A percentile compares a stretch with the other conserved stretches of the same genome.
Evolutionary conservation across 2,113 vertebrate genomes (phyloP).

Genomic region (Thryonomys swinderianus): DNA sequence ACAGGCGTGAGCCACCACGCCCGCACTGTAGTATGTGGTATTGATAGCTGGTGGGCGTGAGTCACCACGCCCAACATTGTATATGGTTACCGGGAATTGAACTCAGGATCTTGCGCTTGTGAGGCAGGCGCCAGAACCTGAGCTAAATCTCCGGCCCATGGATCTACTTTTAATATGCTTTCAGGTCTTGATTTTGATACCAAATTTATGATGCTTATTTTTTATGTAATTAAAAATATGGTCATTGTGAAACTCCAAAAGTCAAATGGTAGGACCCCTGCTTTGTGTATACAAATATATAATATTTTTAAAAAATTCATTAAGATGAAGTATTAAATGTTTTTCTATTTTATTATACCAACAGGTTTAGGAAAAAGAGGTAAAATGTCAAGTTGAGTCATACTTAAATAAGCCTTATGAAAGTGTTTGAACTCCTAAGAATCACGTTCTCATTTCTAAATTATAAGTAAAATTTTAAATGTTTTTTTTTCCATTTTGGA

Average conservation of each 20-base stretch:
- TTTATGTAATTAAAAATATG: neutral
- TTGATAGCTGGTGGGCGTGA: too few relatives aligned
- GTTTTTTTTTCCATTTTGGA: neutral
- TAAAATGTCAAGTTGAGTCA: neutral
- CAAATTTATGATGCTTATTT: neutral
- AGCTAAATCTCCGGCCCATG: too few relatives aligned
- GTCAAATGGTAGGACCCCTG: neutral
- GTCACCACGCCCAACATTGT: too few relatives aligned
- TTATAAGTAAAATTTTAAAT: neutral
- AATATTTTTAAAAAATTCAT: neutral
- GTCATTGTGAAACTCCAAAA: neutral
- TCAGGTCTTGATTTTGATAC: constrained; percentile 26
- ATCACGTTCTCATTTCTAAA: neutral
- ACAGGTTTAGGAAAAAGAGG: neutral
- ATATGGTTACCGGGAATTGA: too few relatives aligned
- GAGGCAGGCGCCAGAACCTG: too few relatives aligned
- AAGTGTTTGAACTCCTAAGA: neutral
- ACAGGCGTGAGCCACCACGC: too few relatives aligned
- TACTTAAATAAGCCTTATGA: neutral
- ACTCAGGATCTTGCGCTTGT: too few relatives aligned
- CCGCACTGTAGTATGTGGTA: too few relatives aligned
- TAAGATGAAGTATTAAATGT: neutral
- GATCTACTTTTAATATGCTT: neutral
- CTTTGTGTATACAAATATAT: neutral
- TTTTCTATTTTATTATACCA: neutral